phyloP scores from a whole-genome alignment of 2,888 invertebrate genomes.

The Drosophila subquinaria region DNA sequence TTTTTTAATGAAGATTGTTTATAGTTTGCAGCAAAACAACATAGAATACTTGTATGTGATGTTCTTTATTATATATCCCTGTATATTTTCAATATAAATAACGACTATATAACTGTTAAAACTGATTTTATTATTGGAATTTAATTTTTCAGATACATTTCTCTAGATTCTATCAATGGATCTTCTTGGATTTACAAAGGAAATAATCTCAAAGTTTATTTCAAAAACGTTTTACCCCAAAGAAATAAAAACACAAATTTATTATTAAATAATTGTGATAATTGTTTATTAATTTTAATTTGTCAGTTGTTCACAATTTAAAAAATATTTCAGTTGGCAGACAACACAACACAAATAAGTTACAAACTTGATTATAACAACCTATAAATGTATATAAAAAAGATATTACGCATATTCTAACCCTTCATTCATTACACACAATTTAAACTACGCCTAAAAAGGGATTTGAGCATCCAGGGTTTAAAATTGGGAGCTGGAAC shows the following conservation, averaged over 20 bases:
- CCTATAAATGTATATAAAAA: slow-evolving; percentile 81
- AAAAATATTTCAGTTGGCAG: slow-evolving; percentile 44
- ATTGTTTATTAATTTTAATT: slow-evolving; percentile 48
- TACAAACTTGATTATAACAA: slow-evolving; percentile 70
- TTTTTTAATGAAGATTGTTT: slow-evolving; percentile 4
- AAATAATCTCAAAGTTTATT: too few relatives aligned
- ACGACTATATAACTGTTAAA: slow-evolving; percentile 63
- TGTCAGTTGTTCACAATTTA: slow-evolving; percentile 33
- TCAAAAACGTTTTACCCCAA: too few relatives aligned
- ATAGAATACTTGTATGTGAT: slow-evolving; percentile 64
- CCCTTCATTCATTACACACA: slow-evolving; percentile 34
- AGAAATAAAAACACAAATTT: not conserved
- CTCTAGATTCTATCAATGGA: not conserved
- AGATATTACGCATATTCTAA: slow-evolving; percentile 42
- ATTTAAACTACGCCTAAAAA: slow-evolving; percentile 52
- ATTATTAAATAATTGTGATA: slow-evolving; percentile 40
- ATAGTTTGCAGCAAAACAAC: slow-evolving; percentile 21
- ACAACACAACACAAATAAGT: slow-evolving; percentile 62
- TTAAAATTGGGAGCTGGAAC: slow-evolving; percentile 10
- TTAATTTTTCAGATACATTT: not conserved
- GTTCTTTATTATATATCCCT: slow-evolving; percentile 66
- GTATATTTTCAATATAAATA: slow-evolving; percentile 69
- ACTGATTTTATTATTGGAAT: not conserved
- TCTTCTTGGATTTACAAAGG: too few relatives aligned
- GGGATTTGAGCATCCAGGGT: slow-evolving; percentile 5